Percentiles rank a stretch among this genome's conserved stretches.
phyloP scores from a whole-genome alignment of 2,888 invertebrate genomes.

The Philhelius pedissequus region DNA sequence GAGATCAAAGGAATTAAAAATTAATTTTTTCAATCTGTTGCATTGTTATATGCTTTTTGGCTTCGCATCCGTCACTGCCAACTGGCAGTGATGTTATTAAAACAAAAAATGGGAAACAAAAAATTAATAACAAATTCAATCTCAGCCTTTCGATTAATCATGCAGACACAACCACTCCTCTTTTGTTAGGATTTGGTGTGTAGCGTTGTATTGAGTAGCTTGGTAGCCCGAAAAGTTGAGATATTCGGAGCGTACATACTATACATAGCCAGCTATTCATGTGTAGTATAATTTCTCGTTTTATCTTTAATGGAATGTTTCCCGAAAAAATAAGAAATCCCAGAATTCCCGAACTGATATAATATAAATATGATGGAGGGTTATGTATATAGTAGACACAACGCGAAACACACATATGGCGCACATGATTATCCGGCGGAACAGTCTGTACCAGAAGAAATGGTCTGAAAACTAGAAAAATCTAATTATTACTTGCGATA shows the following conservation, averaged over 20 bases:
- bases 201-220: too few species aligned
- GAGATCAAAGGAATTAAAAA: conserved; percentile 63
- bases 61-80: conserved; percentile 58
- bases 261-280: neutral
- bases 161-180: conserved; percentile 55
- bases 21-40: conserved; percentile 67
- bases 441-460: conserved; percentile 1
- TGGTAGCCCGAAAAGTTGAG: conserved; percentile 27
- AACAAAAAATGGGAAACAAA: conserved; percentile 11
- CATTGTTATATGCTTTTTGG: conserved; percentile 5
- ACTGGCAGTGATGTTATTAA: conserved; percentile 56
- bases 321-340: conserved; percentile 6
- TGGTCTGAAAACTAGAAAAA: too few species aligned
- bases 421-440: conserved; percentile 16
- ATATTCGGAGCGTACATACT: neutral
- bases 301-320: conserved; percentile 48
- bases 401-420: conserved; percentile 5
- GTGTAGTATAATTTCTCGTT: conserved; percentile 20
- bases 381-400: neutral
- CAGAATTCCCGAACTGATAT: conserved; percentile 40
- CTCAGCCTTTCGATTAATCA: conserved; percentile 66
- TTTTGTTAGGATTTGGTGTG: conserved; percentile 41
- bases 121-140: conserved; percentile 53
- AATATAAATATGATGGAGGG: conserved; percentile 40
- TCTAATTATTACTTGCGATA: too few species aligned